These are phyloP conservation scores for Zaprionus vittiger DNA, from an alignment of 1,140 invertebrate species.

Conservation along the genomic window DNA sequence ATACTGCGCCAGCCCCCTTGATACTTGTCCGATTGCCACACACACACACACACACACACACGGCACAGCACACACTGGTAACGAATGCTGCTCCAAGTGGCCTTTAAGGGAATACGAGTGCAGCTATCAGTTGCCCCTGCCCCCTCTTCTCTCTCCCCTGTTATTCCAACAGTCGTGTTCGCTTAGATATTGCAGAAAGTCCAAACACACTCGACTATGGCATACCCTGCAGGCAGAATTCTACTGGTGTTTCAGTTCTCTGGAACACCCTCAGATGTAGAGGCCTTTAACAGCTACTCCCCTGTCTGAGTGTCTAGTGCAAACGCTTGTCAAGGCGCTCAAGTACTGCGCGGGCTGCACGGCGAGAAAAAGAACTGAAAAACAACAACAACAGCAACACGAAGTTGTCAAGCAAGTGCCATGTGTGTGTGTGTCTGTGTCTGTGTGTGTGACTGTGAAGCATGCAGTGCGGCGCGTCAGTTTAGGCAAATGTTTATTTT, in stretches of 20 bases:
- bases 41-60: not conserved
- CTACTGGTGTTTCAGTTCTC: not conserved
- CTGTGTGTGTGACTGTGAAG: not conserved
- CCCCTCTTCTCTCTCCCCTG: not conserved
- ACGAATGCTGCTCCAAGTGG: slow-evolving; percentile 37
- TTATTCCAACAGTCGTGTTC: not conserved
- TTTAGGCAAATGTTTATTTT: slow-evolving; percentile 2
- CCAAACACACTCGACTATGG: not conserved
- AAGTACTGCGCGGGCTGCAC: slow-evolving; percentile 53
- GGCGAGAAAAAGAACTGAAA: slow-evolving; percentile 7
- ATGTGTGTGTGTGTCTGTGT: slow-evolving; percentile 10
- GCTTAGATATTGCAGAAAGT: not conserved
- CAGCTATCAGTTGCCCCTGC: not conserved
- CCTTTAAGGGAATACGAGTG: slow-evolving; percentile 51
- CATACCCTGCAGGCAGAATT: not conserved
- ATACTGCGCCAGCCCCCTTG: slow-evolving; percentile 46
- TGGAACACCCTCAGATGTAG: slow-evolving; percentile 28
- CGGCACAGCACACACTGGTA: not conserved
- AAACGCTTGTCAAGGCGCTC: slow-evolving; percentile 59
- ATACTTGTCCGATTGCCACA: slow-evolving; percentile 61
- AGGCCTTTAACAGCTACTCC: slow-evolving; percentile 15
- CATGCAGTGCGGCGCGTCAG: not conserved
- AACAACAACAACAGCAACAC: slow-evolving; percentile 26
- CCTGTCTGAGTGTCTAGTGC: slow-evolving; percentile 32
- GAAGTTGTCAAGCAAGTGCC: slow-evolving; percentile 5